Evolutionary conservation across 2,888 invertebrate genomes (phyloP).

Genomic region (Clostera curtula): DNA sequence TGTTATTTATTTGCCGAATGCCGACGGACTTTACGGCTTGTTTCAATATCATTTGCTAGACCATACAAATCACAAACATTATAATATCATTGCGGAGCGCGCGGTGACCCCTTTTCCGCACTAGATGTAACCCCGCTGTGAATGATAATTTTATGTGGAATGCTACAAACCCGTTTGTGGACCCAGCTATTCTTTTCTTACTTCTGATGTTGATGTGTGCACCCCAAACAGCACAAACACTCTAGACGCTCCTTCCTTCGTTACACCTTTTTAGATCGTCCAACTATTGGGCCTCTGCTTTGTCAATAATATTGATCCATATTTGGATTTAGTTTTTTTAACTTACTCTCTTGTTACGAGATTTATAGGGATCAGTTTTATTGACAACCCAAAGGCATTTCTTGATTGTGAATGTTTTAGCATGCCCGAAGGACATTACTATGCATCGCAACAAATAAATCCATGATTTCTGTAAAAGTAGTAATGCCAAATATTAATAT

Average conservation of each 20-base stretch:
- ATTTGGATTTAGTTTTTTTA: neutral
- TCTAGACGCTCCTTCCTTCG: constrained; percentile 73
- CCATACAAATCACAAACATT: constrained; percentile 34
- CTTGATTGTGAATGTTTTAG: constrained; percentile 43
- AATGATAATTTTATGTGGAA: constrained; percentile 65
- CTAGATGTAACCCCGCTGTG: constrained; percentile 58
- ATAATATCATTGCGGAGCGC: constrained; percentile 56
- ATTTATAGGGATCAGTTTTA: constrained; percentile 11
- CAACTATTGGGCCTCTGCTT: constrained; percentile 57
- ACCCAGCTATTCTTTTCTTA: constrained; percentile 40
- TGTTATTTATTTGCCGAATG: constrained; percentile 9
- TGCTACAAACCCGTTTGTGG: constrained; percentile 50
- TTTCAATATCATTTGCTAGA: constrained; percentile 25
- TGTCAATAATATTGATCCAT: constrained; percentile 31
- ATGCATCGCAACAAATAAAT: constrained; percentile 21
- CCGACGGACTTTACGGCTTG: constrained; percentile 20
- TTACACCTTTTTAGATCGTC: constrained; percentile 73
- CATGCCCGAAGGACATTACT: constrained; percentile 54
- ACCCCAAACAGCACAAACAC: constrained; percentile 61
- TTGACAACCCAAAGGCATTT: constrained; percentile 49
- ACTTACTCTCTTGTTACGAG: constrained; percentile 3
- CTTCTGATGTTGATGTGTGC: constrained; percentile 57
- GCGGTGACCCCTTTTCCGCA: constrained; percentile 50
- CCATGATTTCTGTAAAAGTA: too few species aligned
- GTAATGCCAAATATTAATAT: too few species aligned